Evolutionary conservation across 2,888 invertebrate species (phyloP).

Genomic region (Pachymerium ferrugineum): DNA sequence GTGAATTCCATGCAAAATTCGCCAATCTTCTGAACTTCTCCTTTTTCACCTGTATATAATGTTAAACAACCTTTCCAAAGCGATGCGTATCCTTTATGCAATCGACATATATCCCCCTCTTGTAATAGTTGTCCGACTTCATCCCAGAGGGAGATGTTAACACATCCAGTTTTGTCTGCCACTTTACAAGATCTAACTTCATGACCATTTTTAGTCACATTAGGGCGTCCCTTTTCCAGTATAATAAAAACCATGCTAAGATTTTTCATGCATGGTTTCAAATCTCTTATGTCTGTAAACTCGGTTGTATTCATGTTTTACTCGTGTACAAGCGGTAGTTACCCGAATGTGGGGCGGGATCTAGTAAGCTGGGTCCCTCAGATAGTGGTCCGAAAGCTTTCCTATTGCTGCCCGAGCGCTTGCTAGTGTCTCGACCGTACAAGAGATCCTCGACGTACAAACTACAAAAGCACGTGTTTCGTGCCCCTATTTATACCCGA

Average conservation of each 20-base stretch:
- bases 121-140: slow-evolving; percentile 82
- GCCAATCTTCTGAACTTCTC: slow-evolving; percentile 87
- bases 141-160: slow-evolving; percentile 95
- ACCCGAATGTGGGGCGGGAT: too few relatives aligned
- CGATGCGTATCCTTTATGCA: slow-evolving; percentile 75
- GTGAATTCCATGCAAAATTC: slow-evolving; percentile 94
- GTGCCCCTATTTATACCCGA: too few relatives aligned
- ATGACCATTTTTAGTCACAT: slow-evolving; percentile 85
- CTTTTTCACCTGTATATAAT: slow-evolving; percentile 86
- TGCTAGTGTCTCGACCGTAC: too few relatives aligned
- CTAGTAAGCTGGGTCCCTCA: too few relatives aligned
- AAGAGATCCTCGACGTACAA: too few relatives aligned
- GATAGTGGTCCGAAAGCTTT: too few relatives aligned
- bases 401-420: too few relatives aligned
- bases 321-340: too few relatives aligned
- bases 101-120: slow-evolving; percentile 84
- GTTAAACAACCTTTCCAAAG: slow-evolving; percentile 87
- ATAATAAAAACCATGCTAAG: slow-evolving; percentile 89
- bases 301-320: slow-evolving; percentile 48
- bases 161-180: slow-evolving; percentile 81
- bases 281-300: slow-evolving; percentile 70
- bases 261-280: slow-evolving; percentile 86
- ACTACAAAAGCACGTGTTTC: too few relatives aligned
- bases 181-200: slow-evolving; percentile 92
- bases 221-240: slow-evolving; percentile 72